Percentiles rank a stretch among this genome's conserved stretches.
These are phyloP conservation scores for Echiichthys vipera DNA, from an alignment of 2,797 vertebrate species.

Conservation along the genomic window DNA sequence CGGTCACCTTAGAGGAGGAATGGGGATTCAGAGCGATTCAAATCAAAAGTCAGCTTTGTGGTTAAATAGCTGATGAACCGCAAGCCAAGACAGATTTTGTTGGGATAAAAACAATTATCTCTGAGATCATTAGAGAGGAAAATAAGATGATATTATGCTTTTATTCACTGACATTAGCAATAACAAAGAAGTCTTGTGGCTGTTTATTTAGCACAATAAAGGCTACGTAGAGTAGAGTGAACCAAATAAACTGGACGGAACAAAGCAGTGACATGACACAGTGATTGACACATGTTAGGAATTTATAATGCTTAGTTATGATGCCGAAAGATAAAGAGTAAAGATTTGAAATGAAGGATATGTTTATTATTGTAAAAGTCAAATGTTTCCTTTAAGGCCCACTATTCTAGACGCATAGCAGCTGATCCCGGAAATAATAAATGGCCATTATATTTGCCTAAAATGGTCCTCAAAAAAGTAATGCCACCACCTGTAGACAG, in stretches of 20 bases:
- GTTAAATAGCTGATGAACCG: slow-evolving; percentile 28
- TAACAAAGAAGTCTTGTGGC: slow-evolving; percentile 56
- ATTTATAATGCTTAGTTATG: slow-evolving; percentile 10
- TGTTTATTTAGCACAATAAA: slow-evolving; percentile 70
- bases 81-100: slow-evolving; percentile 38
- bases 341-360: slow-evolving; percentile 16
- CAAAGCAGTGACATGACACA: no score
- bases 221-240: slow-evolving; percentile 22
- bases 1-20: background rate
- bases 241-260: slow-evolving; percentile 50
- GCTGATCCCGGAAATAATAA: slow-evolving; percentile 26
- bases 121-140: slow-evolving; percentile 52
- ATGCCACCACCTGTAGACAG: slow-evolving; percentile 47
- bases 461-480: slow-evolving; percentile 14
- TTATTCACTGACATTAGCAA: slow-evolving; percentile 55
- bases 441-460: slow-evolving; percentile 16
- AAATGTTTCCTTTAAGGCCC: slow-evolving; percentile 35
- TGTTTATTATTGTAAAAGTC: slow-evolving; percentile 26
- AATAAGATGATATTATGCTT: slow-evolving; percentile 58
- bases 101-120: slow-evolving; percentile 63
- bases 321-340: slow-evolving; percentile 7
- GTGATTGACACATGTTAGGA: slow-evolving; percentile 43
- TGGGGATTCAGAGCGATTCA: slow-evolving; percentile 32
- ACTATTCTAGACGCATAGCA: slow-evolving; percentile 27
- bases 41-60: slow-evolving; percentile 37